A percentile compares a stretch with the other conserved stretches of the same genome.
phyloP scores from a whole-genome alignment of 2,113 vertebrate species.

The Anolis carolinensis region DNA sequence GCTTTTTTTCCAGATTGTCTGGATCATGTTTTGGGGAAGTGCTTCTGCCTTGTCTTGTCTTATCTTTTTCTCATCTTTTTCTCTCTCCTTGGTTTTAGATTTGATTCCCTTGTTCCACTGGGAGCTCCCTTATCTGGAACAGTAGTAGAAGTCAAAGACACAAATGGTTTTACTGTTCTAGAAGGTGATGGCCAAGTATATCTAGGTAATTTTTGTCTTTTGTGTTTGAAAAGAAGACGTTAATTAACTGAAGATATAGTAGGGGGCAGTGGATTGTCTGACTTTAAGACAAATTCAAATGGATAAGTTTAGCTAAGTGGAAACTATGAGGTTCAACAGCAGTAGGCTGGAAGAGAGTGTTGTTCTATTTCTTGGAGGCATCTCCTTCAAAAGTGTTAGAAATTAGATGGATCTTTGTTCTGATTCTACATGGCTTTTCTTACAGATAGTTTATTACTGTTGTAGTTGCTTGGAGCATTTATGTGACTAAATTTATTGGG shows the following conservation, averaged over 20 bases:
- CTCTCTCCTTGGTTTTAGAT: slow-evolving; percentile 65
- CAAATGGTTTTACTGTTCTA: slow-evolving; percentile 71
- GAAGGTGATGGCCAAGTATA: slow-evolving; percentile 92
- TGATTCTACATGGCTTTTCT: not conserved
- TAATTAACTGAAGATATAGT: not conserved
- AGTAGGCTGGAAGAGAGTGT: not conserved
- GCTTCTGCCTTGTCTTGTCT: not conserved
- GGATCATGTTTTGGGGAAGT: not conserved
- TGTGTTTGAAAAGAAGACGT: not conserved
- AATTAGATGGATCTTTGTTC: not conserved
- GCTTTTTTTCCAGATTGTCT: not conserved
- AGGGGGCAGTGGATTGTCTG: not conserved
- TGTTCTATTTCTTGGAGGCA: not conserved
- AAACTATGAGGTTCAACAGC: not conserved
- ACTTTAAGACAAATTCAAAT: not conserved
- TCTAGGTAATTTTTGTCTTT: slow-evolving; percentile 81
- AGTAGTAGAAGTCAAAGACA: slow-evolving; percentile 85
- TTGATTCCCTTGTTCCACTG: slow-evolving; percentile 76
- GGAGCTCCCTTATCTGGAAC: slow-evolving; percentile 87
- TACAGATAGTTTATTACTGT: not conserved
- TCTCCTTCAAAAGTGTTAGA: not conserved
- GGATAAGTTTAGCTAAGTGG: not conserved
- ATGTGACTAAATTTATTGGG: not conserved
- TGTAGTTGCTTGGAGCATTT: not conserved
- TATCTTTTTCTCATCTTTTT: not conserved